Base-by-base conservation (phyloP, 2,888 invertebrate genomes). In the Amblyjoppa proteus region DNA sequence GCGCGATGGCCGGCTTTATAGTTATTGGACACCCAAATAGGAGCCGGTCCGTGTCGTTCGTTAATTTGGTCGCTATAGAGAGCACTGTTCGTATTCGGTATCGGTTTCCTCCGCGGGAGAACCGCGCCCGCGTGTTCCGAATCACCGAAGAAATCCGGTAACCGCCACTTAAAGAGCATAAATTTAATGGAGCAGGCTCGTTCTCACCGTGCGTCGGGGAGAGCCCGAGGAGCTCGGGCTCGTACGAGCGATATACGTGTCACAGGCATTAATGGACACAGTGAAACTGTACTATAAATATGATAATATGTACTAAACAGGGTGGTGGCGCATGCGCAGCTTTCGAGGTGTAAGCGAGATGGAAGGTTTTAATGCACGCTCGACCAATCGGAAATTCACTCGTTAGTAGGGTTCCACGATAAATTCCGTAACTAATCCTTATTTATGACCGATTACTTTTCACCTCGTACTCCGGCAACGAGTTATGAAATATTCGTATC, bases 141-240 rank as follows among this genome's bases (percentile, higher is more conserved):
- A n/a, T 73, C 78, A 75, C 79, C 75, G 51, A 73, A 86, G 80
- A 86, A 84, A 87, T 82, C 83, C 71, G 70, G 86, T 84, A 87
- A 87, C 87, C 86, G 78, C 87, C 86, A 87, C 87, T 87, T 87
- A 87, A 87, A 86, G 87, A 83, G 87, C 84, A 87, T 87, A 86
- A 87, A 87, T 85, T 86, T 87, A 79, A 86, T 85, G 87, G 83
- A 81, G 78, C 75, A 71, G 71, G 75, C 49, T 79, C 82, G 75
- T 82, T 79, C 82, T 51, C 45, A 45, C 28, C 25, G 41, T 20
- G 68, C 3, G 16, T 49, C 16, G 45, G 2, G 41, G 38, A 56
- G 68, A 69, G 41, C 68, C 56, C 20, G 66, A 38, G 64, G 51
- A 45, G 73, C 45, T 49, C 45, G 45, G 45, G 45, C 45, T 64